Evolutionary conservation across 2,113 vertebrate species (phyloP).

Genomic region (Platysternon megacephalum): DNA sequence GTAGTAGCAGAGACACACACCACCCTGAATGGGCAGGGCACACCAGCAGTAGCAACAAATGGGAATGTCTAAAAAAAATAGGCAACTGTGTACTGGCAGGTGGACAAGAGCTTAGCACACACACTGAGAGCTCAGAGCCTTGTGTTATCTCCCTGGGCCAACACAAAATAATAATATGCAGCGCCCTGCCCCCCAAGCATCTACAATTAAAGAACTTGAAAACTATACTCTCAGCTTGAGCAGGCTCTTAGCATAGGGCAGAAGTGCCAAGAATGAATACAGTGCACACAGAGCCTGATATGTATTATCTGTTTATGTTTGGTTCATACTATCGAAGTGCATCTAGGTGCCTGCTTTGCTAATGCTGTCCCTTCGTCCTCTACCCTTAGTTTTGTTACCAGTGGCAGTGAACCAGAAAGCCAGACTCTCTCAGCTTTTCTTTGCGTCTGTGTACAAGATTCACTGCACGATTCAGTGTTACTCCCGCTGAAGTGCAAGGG

Average conservation of each 20-base stretch:
- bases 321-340: background rate
- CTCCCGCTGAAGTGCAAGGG: background rate
- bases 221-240: background rate
- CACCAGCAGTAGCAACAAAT: background rate
- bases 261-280: rapidly evolving
- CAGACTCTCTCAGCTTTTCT: background rate
- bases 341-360: background rate
- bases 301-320: background rate
- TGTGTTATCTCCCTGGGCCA: background rate
- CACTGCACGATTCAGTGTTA: background rate
- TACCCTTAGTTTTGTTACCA: rapidly evolving
- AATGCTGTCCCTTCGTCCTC: background rate
- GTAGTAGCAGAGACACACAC: background rate
- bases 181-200: background rate
- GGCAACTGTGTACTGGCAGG: background rate
- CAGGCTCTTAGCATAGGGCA: background rate
- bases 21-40: background rate
- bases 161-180: background rate
- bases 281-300: rapidly evolving
- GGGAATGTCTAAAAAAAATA: background rate
- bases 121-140: background rate
- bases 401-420: rapidly evolving
- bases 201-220: background rate
- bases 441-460: background rate
- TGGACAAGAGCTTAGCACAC: background rate